These are phyloP conservation scores for Theropithecus gelada DNA, from an alignment of 2,113 vertebrate genomes.

Conservation along the genomic window DNA sequence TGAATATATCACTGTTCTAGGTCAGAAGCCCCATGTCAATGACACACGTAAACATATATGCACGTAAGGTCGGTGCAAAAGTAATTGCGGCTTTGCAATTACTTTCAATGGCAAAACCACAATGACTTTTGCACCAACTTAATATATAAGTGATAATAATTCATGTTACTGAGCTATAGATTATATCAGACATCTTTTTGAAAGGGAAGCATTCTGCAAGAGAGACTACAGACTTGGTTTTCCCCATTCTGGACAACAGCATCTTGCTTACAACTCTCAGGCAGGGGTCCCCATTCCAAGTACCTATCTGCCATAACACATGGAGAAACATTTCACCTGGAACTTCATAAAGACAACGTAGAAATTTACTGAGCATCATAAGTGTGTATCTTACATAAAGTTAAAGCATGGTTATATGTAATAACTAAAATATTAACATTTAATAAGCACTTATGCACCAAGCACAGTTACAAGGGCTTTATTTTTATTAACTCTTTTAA, in stretches of 20 bases:
- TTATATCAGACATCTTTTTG: not conserved
- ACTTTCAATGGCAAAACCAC: too few relatives aligned
- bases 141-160: not conserved
- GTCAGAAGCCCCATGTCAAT: not conserved
- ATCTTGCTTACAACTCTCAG: not conserved
- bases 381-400: not conserved
- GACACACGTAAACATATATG: not conserved
- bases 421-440: not conserved
- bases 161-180: not conserved
- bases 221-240: not conserved
- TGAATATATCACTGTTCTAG: conserved; percentile 6
- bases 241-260: not conserved
- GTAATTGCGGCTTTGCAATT: too few relatives aligned
- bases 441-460: not conserved
- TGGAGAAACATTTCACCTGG: not conserved
- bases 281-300: not conserved
- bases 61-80: too few relatives aligned
- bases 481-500: conserved; percentile 23
- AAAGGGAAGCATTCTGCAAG: conserved; percentile 3
- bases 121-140: too few relatives aligned
- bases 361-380: not conserved
- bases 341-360: not conserved
- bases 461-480: not conserved
- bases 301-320: not conserved
- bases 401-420: not conserved